Conservation (phyloP, 1,140 invertebrate genomes). For the Varroa destructor region DNA sequence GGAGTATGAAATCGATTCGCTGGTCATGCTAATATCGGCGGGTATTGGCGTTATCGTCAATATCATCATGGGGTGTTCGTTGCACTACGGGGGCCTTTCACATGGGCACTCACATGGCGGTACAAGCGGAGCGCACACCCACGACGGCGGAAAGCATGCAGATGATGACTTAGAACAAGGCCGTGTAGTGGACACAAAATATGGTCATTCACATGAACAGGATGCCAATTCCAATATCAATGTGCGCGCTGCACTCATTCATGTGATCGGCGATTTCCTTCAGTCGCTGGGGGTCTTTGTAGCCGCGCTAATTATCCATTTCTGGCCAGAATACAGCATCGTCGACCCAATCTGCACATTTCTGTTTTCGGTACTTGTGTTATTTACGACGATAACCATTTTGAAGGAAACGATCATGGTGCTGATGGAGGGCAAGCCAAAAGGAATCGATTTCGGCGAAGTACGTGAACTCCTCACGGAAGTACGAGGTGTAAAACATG, state of each 20-base stretch:
- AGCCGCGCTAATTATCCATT: slow-evolving; percentile 84
- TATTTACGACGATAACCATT: slow-evolving; percentile 83
- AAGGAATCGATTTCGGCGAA: slow-evolving; percentile 66
- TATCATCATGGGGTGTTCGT: slow-evolving; percentile 63
- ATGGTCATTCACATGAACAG: slow-evolving; percentile 27
- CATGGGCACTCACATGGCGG: slow-evolving; percentile 47
- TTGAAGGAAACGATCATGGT: slow-evolving; percentile 77
- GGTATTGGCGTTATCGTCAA: slow-evolving; percentile 80
- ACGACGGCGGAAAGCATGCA: slow-evolving; percentile 40
- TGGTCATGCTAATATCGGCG: slow-evolving; percentile 88
- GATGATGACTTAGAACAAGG: slow-evolving; percentile 38
- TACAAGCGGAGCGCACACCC: slow-evolving; percentile 41
- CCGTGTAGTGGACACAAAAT: slow-evolving; percentile 34
- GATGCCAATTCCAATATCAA: slow-evolving; percentile 61
- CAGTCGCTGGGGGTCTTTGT: slow-evolving; percentile 90
- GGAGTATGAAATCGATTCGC: slow-evolving; percentile 71
- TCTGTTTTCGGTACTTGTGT: slow-evolving; percentile 86
- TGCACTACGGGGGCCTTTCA: slow-evolving; percentile 65
- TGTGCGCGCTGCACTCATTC: slow-evolving; percentile 92
- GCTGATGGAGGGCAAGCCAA: slow-evolving; percentile 78
- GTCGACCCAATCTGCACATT: slow-evolving; percentile 98
- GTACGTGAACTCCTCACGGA: slow-evolving; percentile 67
- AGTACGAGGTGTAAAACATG: slow-evolving; percentile 74
- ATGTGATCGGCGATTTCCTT: slow-evolving; percentile 91
- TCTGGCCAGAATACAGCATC: slow-evolving; percentile 70